Evolutionary conservation across 2,888 invertebrate genomes (phyloP), one percentile per base, ranked within the genome.

Genomic region (Sinelater perroti): DNA sequence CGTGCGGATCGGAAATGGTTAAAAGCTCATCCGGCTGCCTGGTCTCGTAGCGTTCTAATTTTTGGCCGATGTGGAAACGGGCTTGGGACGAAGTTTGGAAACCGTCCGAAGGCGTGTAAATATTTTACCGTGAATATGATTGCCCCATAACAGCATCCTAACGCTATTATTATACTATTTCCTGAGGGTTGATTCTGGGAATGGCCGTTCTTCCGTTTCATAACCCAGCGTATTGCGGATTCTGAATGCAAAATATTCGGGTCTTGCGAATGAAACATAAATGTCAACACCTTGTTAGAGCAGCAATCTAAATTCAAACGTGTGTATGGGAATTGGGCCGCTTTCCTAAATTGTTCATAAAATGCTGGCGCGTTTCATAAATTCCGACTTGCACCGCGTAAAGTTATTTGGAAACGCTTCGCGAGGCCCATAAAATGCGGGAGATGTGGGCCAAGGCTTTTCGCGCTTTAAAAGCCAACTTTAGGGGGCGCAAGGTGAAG

Each of bases 141-240:
- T 60, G 56, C 56, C 40, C 44, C 51, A 51, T 56, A 56, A 56
- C 56, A 44, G 52, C 60, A 47, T 53, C 53, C 56, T 56, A 60
- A 60, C 51, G 45, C 44, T 44, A 56, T 60, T 60, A 60, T 52
- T 47, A 44, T 49, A 52, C 60, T 53, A 60, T 60, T 56, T 60
- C 56, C 60, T 56, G 40, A 52, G 46, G 50, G 50, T 50, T 50
- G 50, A 50, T 50, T 50, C 38, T 40, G 40, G 38, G 40, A 40
- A 40, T 40, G 26, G 8, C 40, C 38, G 38, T 38, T 50, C 38
- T 50, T 50, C 50, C 38, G 38, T 38, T 40, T 50, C 40, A 50
- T 50, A 50, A 50, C 20, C 38, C 30, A 28, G 40, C 50, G 40
- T 36, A 28, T 38, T 50, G 24, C 40, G 38, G 50, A 50, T 38